phyloP scores from a whole-genome alignment of 2,888 invertebrate species.

The Schrankia costaestrigalis region DNA sequence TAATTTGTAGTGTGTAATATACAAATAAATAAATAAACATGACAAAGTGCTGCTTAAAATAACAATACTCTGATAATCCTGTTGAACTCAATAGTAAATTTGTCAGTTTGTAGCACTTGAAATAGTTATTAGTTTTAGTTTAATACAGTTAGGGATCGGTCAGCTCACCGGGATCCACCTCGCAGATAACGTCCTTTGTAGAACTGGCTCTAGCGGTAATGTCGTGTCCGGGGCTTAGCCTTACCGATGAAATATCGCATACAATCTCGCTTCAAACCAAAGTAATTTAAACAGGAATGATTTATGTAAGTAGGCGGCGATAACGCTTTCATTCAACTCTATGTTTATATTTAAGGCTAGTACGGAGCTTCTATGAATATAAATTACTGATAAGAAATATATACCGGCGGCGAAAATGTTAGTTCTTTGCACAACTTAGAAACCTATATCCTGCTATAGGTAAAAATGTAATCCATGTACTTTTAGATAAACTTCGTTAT shows the following conservation, averaged over 20 bases:
- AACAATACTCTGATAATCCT: no score
- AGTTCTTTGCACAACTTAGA: background rate
- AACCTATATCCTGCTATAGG: no score
- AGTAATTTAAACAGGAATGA: conserved; percentile 31
- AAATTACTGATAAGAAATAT: conserved; percentile 11
- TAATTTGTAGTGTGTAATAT: no score
- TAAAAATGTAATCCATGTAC: no score
- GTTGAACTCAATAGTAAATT: no score
- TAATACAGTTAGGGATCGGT: conserved; percentile 7
- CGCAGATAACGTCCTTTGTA: conserved; percentile 21
- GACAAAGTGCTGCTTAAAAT: no score
- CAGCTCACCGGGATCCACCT: conserved; percentile 6
- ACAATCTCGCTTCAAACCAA: conserved; percentile 21
- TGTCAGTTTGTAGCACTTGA: no score
- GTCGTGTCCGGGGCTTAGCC: conserved; percentile 18
- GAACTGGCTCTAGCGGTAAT: conserved; percentile 14
- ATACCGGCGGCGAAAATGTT: background rate
- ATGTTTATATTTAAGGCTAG: conserved; percentile 17
- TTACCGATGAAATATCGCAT: conserved; percentile 22
- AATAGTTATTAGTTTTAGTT: conserved; percentile 11
- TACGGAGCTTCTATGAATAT: conserved; percentile 13
- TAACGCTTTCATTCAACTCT: conserved; percentile 22
- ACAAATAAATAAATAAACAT: no score
- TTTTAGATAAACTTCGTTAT: no score
- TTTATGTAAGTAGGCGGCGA: conserved; percentile 30